These are phyloP conservation scores for Notolabrus celidotus DNA, from an alignment of 2,797 vertebrate genomes.

Conservation along the genomic window DNA sequence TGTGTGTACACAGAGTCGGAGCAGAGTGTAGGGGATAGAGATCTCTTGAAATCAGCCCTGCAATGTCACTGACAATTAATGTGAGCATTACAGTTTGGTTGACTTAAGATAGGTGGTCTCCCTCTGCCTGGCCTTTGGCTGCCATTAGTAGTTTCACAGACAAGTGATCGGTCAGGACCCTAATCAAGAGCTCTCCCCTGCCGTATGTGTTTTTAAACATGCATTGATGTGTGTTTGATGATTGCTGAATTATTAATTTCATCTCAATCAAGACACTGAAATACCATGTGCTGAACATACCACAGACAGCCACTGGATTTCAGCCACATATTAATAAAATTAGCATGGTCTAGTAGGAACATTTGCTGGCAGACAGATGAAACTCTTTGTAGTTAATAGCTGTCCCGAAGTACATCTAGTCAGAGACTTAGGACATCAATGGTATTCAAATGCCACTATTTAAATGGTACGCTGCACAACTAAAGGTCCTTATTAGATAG, in stretches of 20 bases:
- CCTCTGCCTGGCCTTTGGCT: slow-evolving; percentile 74
- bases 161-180: slow-evolving; percentile 69
- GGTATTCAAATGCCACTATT: slow-evolving; percentile 81
- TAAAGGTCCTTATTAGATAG: slow-evolving; percentile 75
- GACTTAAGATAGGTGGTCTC: slow-evolving; percentile 77
- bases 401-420: slow-evolving; percentile 76
- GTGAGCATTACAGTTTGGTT: slow-evolving; percentile 57
- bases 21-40: slow-evolving; percentile 45
- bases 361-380: slow-evolving; percentile 78
- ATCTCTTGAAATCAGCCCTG: slow-evolving; percentile 69
- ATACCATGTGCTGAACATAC: slow-evolving; percentile 81
- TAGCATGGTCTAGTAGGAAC: slow-evolving; percentile 79
- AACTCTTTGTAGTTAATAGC: slow-evolving; percentile 85
- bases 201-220: slow-evolving; percentile 77
- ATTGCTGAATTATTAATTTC: slow-evolving; percentile 85
- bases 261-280: slow-evolving; percentile 78
- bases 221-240: slow-evolving; percentile 81
- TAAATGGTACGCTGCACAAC: slow-evolving; percentile 74
- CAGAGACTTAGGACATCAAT: slow-evolving; percentile 81
- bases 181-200: slow-evolving; percentile 78
- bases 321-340: slow-evolving; percentile 83
- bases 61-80: slow-evolving; percentile 77
- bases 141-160: slow-evolving; percentile 71
- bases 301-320: slow-evolving; percentile 77
- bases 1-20: slow-evolving; percentile 33